phyloP scores from a whole-genome alignment of 64 coral and sea anemone species.

The Catalaphyllia jardinei region DNA sequence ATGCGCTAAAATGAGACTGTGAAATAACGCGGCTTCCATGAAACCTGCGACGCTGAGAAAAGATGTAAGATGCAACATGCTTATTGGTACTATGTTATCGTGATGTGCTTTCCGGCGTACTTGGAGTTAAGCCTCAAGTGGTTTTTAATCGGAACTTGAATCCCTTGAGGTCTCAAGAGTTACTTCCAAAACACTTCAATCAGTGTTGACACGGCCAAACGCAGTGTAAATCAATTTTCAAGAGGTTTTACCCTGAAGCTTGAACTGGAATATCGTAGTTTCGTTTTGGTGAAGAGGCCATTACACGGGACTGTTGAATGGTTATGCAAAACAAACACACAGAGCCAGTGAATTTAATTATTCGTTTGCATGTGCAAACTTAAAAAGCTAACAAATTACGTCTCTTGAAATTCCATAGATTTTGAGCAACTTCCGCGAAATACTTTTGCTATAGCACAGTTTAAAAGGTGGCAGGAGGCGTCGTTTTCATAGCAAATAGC shows the following conservation, averaged over 20 bases:
- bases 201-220: not conserved
- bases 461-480: not conserved
- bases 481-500: not conserved
- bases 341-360: not conserved
- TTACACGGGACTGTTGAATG: not conserved
- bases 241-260: not conserved
- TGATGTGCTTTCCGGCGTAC: no score
- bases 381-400: not conserved
- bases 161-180: not conserved
- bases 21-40: not conserved
- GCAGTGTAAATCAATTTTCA: not conserved
- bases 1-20: not conserved
- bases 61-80: no score
- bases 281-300: not conserved
- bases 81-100: no score
- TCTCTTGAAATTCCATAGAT: not conserved
- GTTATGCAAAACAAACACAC: not conserved
- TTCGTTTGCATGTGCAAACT: constrained; percentile 3
- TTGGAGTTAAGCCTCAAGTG: not conserved
- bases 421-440: constrained; percentile 1
- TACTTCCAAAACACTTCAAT: not conserved
- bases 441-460: not conserved
- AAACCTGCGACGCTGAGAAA: no score
- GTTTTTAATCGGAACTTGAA: not conserved
- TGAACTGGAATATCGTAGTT: not conserved